A percentile compares a stretch with the other conserved stretches of the same genome.
These are phyloP conservation scores for Nannoperca australis DNA, from an alignment of 2,797 vertebrate species.

Conservation along the genomic window DNA sequence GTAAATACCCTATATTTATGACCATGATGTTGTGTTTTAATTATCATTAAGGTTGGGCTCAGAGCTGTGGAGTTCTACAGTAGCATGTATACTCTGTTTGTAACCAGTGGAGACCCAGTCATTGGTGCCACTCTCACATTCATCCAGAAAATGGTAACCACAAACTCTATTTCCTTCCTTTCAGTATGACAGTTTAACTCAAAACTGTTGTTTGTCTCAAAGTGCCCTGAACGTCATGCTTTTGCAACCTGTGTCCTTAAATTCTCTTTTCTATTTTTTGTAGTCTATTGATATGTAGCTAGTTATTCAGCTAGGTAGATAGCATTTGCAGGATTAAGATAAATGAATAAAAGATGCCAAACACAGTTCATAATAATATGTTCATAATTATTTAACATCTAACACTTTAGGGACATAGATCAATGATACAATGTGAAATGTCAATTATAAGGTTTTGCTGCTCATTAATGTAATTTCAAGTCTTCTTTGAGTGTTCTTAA, in stretches of 20 bases:
- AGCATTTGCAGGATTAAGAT: too few species aligned
- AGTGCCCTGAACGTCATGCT: not conserved
- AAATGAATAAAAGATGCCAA: too few species aligned
- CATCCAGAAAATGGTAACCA: slow-evolving; percentile 73
- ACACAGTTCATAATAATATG: too few species aligned
- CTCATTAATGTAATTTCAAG: not conserved
- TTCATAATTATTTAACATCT: not conserved
- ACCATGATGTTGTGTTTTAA: not conserved
- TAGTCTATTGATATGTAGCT: too few species aligned
- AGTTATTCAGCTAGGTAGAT: too few species aligned
- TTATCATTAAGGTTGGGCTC: slow-evolving; percentile 46
- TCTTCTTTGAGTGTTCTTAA: not conserved
- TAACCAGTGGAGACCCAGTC: slow-evolving; percentile 31
- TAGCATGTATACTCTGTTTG: slow-evolving; percentile 67
- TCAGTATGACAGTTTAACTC: not conserved
- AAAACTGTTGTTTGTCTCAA: not conserved
- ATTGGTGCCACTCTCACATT: slow-evolving; percentile 65
- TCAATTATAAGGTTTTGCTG: not conserved
- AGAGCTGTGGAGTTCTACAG: slow-evolving; percentile 60
- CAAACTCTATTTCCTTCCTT: not conserved
- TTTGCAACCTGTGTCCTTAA: slow-evolving; percentile 1
- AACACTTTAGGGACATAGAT: not conserved
- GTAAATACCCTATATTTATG: not conserved
- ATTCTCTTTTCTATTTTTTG: not conserved
- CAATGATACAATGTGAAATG: not conserved